Evolutionary conservation across 2,797 vertebrate species (phyloP), one percentile per base, ranked within the genome.

Genomic region (Enoplosus armatus): DNA sequence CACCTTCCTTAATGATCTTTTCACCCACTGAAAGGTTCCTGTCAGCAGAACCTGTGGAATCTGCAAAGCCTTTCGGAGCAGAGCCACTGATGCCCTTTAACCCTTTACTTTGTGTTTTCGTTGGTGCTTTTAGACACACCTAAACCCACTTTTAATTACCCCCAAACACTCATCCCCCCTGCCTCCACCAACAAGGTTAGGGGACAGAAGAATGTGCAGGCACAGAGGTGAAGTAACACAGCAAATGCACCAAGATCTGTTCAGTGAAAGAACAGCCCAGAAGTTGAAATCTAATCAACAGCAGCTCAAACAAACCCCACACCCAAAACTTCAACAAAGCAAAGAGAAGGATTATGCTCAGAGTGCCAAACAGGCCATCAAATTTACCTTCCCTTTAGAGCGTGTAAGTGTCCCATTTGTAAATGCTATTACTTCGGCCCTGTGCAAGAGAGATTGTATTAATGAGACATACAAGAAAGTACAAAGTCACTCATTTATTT

Each of bases 81-180:
- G 54, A 79, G 75, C 63, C 66, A 80, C 37, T 45, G 61, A 63
- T 86, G 78, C 82, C 85, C 89, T 93, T 92, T 91, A 79, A 90
- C 85, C 86, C 51, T 83, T 58, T 72, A 50, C 71, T 89, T 90
- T 90, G 65, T 62, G 80, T 89, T 80, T 87, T 85, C 67, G 29
- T 72, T 70, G 43, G 59, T 77, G 81, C 84, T 90, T 92, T 90
- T 81, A 72, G 76, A 66, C 56, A 67, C 26, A 51, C 72, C 72
- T 82, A 72, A 89, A 82, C 64, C 58, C 37, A 74, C 82, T 80
- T 85, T 89, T 88, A 91, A 93, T 90, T 84, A 92, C 76, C 65
- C 59, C 67, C 63, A 89, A 91, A 87, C 87, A 83, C 70, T 73
- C 74, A 64, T 33, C 45, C 41, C 60, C 50, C 59, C 61, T 16